Evolutionary conservation across 2,888 invertebrate genomes (phyloP), one percentile per base, ranked within the genome.

Genomic region (Andrena hattorfiana): DNA sequence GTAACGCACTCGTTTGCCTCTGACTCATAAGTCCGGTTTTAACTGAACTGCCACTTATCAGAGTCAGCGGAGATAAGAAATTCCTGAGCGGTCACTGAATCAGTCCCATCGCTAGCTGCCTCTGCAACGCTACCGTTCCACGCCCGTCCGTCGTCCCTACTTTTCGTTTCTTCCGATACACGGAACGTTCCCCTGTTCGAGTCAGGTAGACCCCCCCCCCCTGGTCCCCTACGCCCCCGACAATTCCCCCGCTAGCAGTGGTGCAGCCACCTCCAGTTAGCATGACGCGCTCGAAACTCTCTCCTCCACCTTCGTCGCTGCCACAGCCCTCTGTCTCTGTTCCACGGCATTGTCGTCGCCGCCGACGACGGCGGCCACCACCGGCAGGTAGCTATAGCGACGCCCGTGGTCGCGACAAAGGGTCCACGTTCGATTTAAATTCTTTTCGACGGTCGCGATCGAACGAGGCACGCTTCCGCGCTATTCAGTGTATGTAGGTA

Each of bases 81-180:
- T 54, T 54, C 54, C n/a, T 7, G 10, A 49, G 13, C 23, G 48
- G 16, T n/a, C 13, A 30, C 68, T 8, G 60, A 74, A 74, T 74
- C 59, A 74, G 20, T 75, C 56, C 75, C 54, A 60, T 35, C 30
- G 51, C 59, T 64, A 23, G 10, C 42, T 48, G 28, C 23, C 16
- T 42, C 32, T 26, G 23, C 64, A 64, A 42, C n/a, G 51, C 60
- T 51, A 49, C 72, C 42, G 26, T 32, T 62, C 63, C 77, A 56
- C 60, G 81, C 64, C 62, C 74, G 70, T 67, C 8, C 20, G 23
- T 54, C 54, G 54, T 20, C 70, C 49, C 42, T 67, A 81, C 79
- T 86, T 89, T 88, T 87, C 87, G 85, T 89, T 90, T 89, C 89
- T 89, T 91, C 85, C 90, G 88, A 91, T 91, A 89, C 87, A 86